Evolutionary conservation across 2,797 vertebrate species (phyloP).

Genomic region (Ammospiza maritima): DNA sequence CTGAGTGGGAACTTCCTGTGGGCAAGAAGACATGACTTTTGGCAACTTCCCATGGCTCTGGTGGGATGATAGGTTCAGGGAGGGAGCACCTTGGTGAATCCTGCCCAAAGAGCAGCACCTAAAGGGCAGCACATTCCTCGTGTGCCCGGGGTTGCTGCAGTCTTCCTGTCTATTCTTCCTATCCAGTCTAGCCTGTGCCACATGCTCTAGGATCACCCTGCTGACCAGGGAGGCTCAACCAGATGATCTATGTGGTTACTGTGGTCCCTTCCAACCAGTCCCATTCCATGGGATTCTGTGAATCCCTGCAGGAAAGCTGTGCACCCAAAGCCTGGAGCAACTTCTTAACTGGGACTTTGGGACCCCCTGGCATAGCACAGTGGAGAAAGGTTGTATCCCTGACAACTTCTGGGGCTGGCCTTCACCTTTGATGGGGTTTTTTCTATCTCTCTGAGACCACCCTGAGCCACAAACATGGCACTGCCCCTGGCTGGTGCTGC

Average conservation of each 20-base stretch:
- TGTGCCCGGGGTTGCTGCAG: background rate
- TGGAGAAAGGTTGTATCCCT: background rate
- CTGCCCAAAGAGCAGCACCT: background rate
- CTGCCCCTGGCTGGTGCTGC: rapidly evolving
- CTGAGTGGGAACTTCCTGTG: background rate
- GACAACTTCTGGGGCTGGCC: background rate
- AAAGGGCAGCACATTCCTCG: background rate
- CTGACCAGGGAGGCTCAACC: background rate
- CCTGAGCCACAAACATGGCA: background rate
- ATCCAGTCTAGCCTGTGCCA: background rate
- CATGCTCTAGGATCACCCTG: background rate
- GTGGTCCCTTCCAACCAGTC: background rate
- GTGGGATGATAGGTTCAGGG: background rate
- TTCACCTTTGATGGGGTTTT: background rate
- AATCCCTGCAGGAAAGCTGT: background rate
- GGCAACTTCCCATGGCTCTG: background rate
- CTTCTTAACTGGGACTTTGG: background rate
- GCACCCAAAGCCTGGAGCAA: background rate
- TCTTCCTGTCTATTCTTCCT: background rate
- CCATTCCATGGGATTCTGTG: background rate
- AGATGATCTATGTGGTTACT: background rate
- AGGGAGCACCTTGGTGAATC: background rate
- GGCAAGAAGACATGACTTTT: background rate
- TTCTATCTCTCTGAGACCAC: background rate
- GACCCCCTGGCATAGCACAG: rapidly evolving